Percentiles rank a stretch among this genome's conserved stretches.
phyloP scores from a whole-genome alignment of 2,888 invertebrate genomes.

The Scrobipalpa costella region DNA sequence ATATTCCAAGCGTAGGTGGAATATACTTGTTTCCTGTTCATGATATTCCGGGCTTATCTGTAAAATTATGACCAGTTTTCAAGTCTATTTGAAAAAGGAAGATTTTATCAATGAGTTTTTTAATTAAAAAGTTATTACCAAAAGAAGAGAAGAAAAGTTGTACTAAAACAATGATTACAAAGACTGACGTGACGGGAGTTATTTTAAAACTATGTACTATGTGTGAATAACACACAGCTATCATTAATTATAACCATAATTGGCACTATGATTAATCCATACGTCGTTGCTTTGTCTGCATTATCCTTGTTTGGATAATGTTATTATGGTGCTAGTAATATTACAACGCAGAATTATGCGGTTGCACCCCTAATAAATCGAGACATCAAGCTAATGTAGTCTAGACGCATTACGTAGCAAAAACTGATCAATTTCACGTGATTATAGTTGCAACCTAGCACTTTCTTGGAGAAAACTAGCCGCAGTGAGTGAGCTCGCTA shows the following conservation, averaged over 20 bases:
- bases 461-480: constrained; percentile 11
- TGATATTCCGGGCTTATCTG: not conserved
- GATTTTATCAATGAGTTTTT: too few species aligned
- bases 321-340: constrained; percentile 7
- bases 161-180: too few species aligned
- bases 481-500: constrained; percentile 23
- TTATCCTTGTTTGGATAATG: constrained; percentile 20
- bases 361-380: not conserved
- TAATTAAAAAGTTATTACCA: too few species aligned
- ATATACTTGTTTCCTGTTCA: not conserved
- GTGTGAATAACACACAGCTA: not conserved
- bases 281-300: constrained; percentile 28
- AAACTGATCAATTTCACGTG: constrained; percentile 4
- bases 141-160: too few species aligned
- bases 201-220: too few species aligned
- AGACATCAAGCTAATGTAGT: not conserved
- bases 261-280: not conserved
- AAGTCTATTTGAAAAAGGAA: not conserved
- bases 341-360: not conserved
- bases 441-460: constrained; percentile 4
- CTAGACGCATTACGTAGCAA: not conserved
- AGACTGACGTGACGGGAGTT: too few species aligned
- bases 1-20: constrained; percentile 36
- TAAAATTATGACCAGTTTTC: not conserved
- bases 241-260: not conserved